Evolutionary conservation across 92 coral and sea anemone genomes (phyloP).

Genomic region (Chrysogorgia sp.): DNA sequence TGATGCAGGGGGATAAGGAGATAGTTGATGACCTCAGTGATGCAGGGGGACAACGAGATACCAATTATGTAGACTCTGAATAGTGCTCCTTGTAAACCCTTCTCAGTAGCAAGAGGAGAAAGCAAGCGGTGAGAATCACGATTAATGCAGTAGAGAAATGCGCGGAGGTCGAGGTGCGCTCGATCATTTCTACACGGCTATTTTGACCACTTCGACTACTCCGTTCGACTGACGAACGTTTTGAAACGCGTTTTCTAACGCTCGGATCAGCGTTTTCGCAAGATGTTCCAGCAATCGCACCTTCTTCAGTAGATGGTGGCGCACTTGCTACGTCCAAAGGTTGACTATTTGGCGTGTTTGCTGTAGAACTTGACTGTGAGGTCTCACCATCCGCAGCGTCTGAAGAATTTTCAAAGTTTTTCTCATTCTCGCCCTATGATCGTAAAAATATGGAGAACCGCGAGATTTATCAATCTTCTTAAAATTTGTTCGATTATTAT

Average conservation of each 20-base stretch:
- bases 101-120: background rate
- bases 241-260: slow-evolving; percentile 1
- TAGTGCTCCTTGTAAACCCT: slow-evolving; percentile 7
- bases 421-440: slow-evolving; percentile 77
- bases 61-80: background rate
- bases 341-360: background rate
- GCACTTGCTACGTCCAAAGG: background rate
- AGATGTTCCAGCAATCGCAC: background rate
- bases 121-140: slow-evolving; percentile 12
- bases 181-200: background rate
- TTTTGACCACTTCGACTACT: background rate
- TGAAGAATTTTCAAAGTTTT: slow-evolving; percentile 44
- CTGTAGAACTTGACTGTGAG: slow-evolving; percentile 22
- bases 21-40: no score
- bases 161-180: background rate
- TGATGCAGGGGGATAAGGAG: no score
- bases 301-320: background rate
- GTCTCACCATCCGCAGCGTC: slow-evolving; percentile 20
- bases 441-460: no score
- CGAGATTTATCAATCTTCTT: background rate
- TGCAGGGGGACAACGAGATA: no score
- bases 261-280: background rate
- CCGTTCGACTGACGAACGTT: background rate
- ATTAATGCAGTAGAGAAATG: background rate
- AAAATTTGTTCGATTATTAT: background rate